Conservation (phyloP, 2,888 invertebrate species). For the Hypena proboscidalis region DNA sequence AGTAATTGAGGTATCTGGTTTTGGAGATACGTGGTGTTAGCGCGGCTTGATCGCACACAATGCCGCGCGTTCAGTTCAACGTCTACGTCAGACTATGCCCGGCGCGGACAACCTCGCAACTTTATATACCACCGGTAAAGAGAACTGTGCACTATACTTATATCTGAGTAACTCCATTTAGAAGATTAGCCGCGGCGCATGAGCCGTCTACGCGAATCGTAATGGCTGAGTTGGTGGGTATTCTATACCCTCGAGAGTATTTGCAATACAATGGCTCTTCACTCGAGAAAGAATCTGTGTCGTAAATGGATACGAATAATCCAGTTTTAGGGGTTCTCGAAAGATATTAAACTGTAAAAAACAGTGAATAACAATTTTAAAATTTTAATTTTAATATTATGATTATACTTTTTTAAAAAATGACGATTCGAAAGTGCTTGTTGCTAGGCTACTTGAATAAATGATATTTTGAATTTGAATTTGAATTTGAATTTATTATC, state of each 20-base stretch:
- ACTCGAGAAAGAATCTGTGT: too few species aligned
- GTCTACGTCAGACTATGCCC: constrained; percentile 66
- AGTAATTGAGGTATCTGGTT: constrained; percentile 19
- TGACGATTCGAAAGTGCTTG: too few species aligned
- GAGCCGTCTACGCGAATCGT: constrained; percentile 57
- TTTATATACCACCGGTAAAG: constrained; percentile 69
- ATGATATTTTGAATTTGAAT: too few species aligned
- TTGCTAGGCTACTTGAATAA: too few species aligned
- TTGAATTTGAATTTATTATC: too few species aligned
- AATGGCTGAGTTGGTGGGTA: constrained; percentile 39
- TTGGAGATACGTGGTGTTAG: constrained; percentile 29
- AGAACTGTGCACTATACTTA: constrained; percentile 51
- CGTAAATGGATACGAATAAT: too few species aligned
- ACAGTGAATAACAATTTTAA: too few species aligned
- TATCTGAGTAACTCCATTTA: constrained; percentile 59
- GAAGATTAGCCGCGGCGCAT: constrained; percentile 67
- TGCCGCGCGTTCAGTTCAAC: constrained; percentile 50
- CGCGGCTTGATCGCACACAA: constrained; percentile 31
- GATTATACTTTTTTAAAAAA: too few species aligned
- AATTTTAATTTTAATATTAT: too few species aligned
- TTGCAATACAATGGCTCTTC: constrained; percentile 5
- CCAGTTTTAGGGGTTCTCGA: too few species aligned
- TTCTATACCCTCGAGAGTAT: constrained; percentile 13
- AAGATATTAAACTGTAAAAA: too few species aligned
- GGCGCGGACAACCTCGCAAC: constrained; percentile 58